Base-by-base conservation (phyloP, 2,888 invertebrate genomes). In the Agelastica alni region DNA sequence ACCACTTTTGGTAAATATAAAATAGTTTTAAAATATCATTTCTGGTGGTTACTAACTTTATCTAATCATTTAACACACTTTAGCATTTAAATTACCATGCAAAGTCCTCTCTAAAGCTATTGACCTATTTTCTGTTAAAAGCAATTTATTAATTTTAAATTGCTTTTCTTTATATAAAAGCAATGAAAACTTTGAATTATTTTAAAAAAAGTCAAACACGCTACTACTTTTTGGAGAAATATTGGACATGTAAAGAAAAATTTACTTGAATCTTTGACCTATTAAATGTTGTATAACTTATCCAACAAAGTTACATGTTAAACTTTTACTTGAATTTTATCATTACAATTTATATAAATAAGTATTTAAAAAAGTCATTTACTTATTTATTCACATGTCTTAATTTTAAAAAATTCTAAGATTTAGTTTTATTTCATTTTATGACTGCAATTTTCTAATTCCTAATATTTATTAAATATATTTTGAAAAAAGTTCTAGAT, bases 1-100 rank as follows among this genome's bases (percentile, higher is more conserved):
- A 65, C 94, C 94, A 60, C 81, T 95, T 71, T 83, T 95, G 76
- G 93, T 90, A 80, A 85, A 85, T 83, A 18, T 20, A 14, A 9
- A n/a, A n/a, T n/a, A n/a, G n/a, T n/a, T n/a, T n/a, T n/a, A n/a
- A 2, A 16, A 3, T 34, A 34, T 12, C 5, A 12, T 34, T 2
- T 9, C 3, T 14, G 16, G n/a, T 16, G 16, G n/a, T 16, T 34
- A n/a, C 14, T 9, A 16, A 34, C 14, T 16, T 34, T 34, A 9
- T 34, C 3, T 16, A 16, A 34, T 9, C 2, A n/a, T n/a, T n/a
- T 48, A 39, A 30, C 20, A 14, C 17, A 30, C 30, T 30, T 48
- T 26, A 48, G 39, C 31, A 48, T 48, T 39, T 48, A 12, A 39
- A 39, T 22, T 39, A 16, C 10, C 18, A 39, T 31, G n/a, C n/a